Conservation (phyloP, 2,113 vertebrate genomes). For the Prolemur simus region DNA sequence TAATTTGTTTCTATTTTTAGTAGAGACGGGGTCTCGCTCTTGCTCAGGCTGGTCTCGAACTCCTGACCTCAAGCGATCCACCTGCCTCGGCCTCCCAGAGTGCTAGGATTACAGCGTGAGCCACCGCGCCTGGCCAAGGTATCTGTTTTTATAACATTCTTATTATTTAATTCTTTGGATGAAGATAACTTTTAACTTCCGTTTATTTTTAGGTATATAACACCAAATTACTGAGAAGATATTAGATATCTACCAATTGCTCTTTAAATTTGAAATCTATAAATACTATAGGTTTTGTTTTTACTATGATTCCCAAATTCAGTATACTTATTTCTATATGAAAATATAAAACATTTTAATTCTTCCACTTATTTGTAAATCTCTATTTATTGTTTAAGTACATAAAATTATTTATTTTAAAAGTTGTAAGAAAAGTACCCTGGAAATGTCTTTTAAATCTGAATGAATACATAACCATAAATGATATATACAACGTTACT, state of each 20-base stretch:
- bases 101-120: too few species aligned
- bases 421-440: not conserved
- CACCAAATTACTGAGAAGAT: not conserved
- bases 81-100: too few species aligned
- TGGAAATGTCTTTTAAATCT: not conserved
- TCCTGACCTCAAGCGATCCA: too few species aligned
- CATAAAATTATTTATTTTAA: not conserved
- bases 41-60: too few species aligned
- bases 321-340: not conserved
- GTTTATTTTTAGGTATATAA: not conserved
- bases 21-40: too few species aligned
- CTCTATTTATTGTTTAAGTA: not conserved
- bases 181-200: not conserved
- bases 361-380: not conserved
- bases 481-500: not conserved
- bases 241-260: not conserved
- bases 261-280: constrained; percentile 13
- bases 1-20: too few species aligned
- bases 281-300: constrained; percentile 11
- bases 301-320: not conserved
- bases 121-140: too few species aligned
- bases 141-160: not conserved
- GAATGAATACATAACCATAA: not conserved
- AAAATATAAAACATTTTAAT: constrained; percentile 27
- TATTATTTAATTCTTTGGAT: not conserved